Evolutionary conservation across 2,797 vertebrate genomes (phyloP).

Genomic region (Argya squamiceps): DNA sequence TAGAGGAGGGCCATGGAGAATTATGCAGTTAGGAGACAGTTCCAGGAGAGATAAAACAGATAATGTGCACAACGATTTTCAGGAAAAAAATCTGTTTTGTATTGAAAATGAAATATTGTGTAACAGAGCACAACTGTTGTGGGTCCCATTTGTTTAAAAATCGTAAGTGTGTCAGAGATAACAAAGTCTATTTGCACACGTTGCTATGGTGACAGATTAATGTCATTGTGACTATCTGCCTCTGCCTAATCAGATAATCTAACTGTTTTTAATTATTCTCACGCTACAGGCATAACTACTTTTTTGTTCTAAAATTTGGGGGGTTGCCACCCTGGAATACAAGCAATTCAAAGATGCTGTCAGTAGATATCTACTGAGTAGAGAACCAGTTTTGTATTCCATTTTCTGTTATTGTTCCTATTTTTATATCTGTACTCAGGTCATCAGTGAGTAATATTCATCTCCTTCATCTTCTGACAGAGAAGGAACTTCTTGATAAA

Average conservation of each 20-base stretch:
- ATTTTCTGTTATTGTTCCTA: neutral
- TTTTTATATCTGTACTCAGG: neutral
- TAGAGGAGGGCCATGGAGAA: neutral
- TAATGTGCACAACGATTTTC: neutral
- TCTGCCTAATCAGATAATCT: constrained; percentile 51
- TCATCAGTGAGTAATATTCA: constrained; percentile 13
- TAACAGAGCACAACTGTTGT: neutral
- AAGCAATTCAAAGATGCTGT: neutral
- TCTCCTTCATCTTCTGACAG: neutral
- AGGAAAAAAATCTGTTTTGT: constrained; percentile 19
- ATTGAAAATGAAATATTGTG: neutral
- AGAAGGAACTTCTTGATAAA: neutral
- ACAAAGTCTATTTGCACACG: constrained; percentile 36
- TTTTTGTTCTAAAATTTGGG: neutral
- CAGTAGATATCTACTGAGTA: neutral
- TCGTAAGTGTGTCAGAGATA: constrained; percentile 23
- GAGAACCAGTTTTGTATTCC: neutral
- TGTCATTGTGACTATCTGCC: constrained; percentile 24
- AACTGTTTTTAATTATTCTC: constrained; percentile 49
- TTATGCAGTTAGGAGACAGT: neutral
- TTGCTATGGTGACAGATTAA: constrained; percentile 69
- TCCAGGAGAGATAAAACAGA: neutral
- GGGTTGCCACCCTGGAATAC: neutral
- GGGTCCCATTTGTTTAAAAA: constrained; percentile 50
- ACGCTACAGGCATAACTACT: constrained; percentile 22